phyloP scores from a whole-genome alignment of 2,888 invertebrate genomes.

The Seira musarum region DNA sequence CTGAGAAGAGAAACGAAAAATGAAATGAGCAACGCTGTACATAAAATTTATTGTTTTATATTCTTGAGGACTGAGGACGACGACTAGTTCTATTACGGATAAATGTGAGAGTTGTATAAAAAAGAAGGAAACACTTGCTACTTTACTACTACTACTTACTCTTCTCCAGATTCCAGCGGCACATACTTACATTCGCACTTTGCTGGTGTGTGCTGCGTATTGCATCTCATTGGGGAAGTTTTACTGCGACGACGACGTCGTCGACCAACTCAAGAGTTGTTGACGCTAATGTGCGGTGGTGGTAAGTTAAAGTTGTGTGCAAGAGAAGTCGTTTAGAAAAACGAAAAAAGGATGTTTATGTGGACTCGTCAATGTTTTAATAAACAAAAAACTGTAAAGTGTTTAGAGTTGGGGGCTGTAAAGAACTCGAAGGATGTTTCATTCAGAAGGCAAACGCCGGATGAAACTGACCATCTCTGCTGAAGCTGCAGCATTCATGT shows the following conservation, averaged over 20 bases:
- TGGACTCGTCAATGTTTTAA: conserved; percentile 17
- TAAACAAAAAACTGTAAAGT: background rate
- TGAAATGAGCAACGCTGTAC: too few species aligned
- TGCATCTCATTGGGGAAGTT: background rate
- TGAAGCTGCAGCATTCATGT: background rate
- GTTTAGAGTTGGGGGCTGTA: too few species aligned
- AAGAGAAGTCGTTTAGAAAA: conserved; percentile 17
- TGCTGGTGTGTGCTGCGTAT: background rate
- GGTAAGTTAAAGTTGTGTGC: background rate
- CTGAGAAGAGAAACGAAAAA: too few species aligned
- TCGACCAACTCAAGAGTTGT: too few species aligned
- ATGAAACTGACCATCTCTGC: conserved; percentile 27
- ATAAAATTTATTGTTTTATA: too few species aligned
- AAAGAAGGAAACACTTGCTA: too few species aligned
- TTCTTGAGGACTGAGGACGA: too few species aligned
- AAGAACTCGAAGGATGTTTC: conserved; percentile 10
- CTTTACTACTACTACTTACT: too few species aligned
- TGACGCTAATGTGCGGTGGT: background rate
- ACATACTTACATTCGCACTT: background rate
- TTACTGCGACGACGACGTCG: background rate
- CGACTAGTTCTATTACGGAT: too few species aligned
- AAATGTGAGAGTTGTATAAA: too few species aligned
- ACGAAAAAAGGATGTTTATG: conserved; percentile 43
- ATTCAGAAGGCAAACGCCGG: conserved; percentile 39
- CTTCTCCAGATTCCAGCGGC: background rate